Conservation (phyloP, 2,797 vertebrate genomes). For the Avahi laniger region DNA sequence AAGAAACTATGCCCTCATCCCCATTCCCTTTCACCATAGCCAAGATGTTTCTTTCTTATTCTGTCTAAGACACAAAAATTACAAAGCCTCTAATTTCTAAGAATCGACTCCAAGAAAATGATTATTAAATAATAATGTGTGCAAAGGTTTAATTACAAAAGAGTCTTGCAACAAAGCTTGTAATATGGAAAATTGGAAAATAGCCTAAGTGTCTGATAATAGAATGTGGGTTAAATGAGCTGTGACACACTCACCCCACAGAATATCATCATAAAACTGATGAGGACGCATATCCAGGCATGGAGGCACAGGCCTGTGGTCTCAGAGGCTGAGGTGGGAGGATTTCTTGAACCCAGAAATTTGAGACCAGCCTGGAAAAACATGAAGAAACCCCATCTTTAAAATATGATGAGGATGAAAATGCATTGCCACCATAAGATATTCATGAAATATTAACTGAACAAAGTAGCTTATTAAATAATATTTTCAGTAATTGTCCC, state of each 20-base stretch:
- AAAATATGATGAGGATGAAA: not conserved
- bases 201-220: not conserved
- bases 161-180: not conserved
- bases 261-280: not conserved
- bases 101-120: not conserved
- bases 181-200: not conserved
- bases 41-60: not conserved
- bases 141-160: slow-evolving; percentile 38
- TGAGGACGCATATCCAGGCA: too few species aligned
- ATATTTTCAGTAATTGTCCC: not conserved
- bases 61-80: not conserved
- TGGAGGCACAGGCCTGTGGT: too few species aligned
- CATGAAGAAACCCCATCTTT: not conserved
- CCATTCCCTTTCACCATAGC: not conserved
- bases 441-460: not conserved
- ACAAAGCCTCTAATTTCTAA: not conserved
- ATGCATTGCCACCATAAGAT: too few species aligned
- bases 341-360: not conserved
- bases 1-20: not conserved
- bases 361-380: not conserved
- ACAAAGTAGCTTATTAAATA: not conserved
- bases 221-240: not conserved
- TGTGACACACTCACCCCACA: not conserved
- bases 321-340: not conserved
- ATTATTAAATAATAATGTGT: not conserved